Conservation (phyloP, 2,888 invertebrate species). For the Orthosia gothica region DNA sequence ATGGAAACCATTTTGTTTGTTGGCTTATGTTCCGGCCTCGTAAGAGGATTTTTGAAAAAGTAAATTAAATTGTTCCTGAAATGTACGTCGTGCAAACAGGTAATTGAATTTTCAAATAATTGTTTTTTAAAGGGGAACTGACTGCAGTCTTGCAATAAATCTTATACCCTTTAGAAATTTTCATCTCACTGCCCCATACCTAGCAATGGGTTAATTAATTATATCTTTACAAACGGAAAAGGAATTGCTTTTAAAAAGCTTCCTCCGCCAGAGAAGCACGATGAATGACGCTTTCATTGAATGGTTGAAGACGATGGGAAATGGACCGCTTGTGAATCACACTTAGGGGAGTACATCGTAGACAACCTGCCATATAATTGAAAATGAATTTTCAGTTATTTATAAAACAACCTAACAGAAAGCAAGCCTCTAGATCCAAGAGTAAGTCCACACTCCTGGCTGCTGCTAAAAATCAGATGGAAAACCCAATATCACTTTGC, state of each 20-base stretch:
- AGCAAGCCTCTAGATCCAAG: too few relatives aligned
- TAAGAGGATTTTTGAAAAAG: background rate
- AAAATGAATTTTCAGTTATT: too few relatives aligned
- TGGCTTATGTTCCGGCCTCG: background rate
- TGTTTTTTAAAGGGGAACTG: background rate
- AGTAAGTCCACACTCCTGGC: too few relatives aligned
- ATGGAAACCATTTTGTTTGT: constrained; percentile 25
- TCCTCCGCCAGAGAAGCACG: background rate
- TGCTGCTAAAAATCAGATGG: too few relatives aligned
- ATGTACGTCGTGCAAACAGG: background rate
- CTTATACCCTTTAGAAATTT: background rate
- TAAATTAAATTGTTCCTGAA: background rate
- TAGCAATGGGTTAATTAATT: constrained; percentile 32
- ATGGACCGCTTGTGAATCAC: background rate
- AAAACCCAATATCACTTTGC: too few relatives aligned
- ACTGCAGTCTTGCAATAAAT: background rate
- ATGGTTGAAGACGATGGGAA: background rate
- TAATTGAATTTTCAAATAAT: background rate
- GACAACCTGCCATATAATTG: background rate
- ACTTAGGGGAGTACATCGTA: background rate
- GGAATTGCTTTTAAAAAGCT: background rate
- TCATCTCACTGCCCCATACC: background rate
- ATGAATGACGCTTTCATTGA: constrained; percentile 22
- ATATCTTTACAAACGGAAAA: background rate
- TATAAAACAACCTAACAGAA: too few relatives aligned